Base-by-base conservation (phyloP, 2,888 invertebrate species). In the Pseudanteris insignis region DNA sequence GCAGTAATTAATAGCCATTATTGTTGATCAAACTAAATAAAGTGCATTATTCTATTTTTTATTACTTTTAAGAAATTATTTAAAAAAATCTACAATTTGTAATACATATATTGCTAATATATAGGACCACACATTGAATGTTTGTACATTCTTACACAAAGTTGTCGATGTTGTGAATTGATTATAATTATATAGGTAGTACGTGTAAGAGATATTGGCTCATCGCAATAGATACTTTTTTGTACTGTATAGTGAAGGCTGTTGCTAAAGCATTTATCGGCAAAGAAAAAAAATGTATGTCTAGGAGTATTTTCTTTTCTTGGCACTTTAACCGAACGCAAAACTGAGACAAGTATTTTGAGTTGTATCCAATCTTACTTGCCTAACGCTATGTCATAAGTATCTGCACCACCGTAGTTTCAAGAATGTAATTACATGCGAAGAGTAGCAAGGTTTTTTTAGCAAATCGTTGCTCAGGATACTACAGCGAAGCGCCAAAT, bases 201-300 rank as follows among this genome's bases (percentile, higher is more conserved):
- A n/a, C n/a, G n/a, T n/a, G n/a, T n/a, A n/a, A n/a, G n/a, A n/a
- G n/a, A n/a, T n/a, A 18, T 18, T 41, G 57, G 40, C 47, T 57
- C 41, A 41, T 51, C 50, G 61, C 50, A 37, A 43, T 36, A 50
- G 51, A 62, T 51, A 50, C 41, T 38, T 51, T 9, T 58, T 18
- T 18, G 18, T 18, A 3, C 44, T 40, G 69, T 69, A 67, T 65
- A 53, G 67, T 68, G 67, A 65, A 34, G 44, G 44, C 68, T 70
- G 71, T 70, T 66, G 65, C 61, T 62, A 58, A 50, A 50, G 65
- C 67, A 67, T 58, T 67, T 67, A 69, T 68, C 68, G 65, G 61
- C 64, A 53, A 43, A 46, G 60, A 34, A 63, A 63, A 65, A 67
- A 70, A 65, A 68, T 70, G 68, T 65, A 55, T 51, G 58, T 58